These are phyloP conservation scores for Lithobates pipiens DNA, from an alignment of 2,797 vertebrate species.

Conservation along the genomic window DNA sequence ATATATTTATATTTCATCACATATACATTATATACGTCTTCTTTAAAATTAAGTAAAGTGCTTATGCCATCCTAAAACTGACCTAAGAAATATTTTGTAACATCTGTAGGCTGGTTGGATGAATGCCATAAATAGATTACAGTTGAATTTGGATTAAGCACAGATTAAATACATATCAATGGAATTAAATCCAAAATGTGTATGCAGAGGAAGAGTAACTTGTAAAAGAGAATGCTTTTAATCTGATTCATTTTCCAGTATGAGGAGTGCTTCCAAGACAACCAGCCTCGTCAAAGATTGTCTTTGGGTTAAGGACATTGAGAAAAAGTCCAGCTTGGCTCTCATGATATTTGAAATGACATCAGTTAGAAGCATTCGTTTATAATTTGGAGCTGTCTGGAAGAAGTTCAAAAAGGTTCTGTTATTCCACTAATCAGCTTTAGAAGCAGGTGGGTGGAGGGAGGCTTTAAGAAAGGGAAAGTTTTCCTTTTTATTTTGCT, in stretches of 20 bases:
- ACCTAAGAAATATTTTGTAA: constrained; percentile 12
- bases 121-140: constrained; percentile 39
- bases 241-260: constrained; percentile 13
- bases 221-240: constrained; percentile 32
- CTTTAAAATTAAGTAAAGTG: background rate
- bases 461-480: constrained; percentile 18
- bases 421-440: constrained; percentile 58
- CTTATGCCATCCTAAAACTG: background rate
- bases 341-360: constrained; percentile 55
- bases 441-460: constrained; percentile 48
- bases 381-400: constrained; percentile 33
- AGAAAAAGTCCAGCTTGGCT: constrained; percentile 49
- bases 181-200: constrained; percentile 44
- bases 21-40: background rate
- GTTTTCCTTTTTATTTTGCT: constrained; percentile 39
- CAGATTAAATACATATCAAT: constrained; percentile 40
- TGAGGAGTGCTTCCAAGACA: constrained; percentile 15
- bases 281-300: constrained; percentile 34
- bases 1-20: background rate
- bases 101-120: constrained; percentile 32
- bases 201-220: constrained; percentile 24
- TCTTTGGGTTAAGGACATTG: constrained; percentile 49
- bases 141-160: constrained; percentile 36
- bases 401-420: constrained; percentile 48
- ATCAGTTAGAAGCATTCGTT: constrained; percentile 48